phyloP scores from a whole-genome alignment of 2,797 vertebrate genomes.

The Pithecia hirsuta region DNA sequence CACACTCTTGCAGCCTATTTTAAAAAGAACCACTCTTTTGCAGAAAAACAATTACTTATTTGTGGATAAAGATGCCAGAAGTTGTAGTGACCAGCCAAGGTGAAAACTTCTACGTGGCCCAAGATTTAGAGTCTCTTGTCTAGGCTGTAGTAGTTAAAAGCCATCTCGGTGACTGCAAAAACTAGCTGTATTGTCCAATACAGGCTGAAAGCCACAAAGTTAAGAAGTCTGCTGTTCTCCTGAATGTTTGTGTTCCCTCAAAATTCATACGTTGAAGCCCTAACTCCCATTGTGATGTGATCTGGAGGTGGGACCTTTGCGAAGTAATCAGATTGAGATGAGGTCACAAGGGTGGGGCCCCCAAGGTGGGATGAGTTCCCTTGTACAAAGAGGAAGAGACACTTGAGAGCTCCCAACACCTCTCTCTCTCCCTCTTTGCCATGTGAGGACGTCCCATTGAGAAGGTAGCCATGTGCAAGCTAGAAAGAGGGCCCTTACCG shows the following conservation, averaged over 20 bases:
- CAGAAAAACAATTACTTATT: not conserved
- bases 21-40: not conserved
- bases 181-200: not conserved
- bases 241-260: not conserved
- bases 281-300: not conserved
- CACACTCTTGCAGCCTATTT: not conserved
- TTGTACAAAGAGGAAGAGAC: not conserved
- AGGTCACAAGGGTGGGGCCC: not conserved
- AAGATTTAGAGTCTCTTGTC: not conserved
- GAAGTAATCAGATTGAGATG: not conserved
- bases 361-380: not conserved
- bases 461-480: not conserved
- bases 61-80: not conserved
- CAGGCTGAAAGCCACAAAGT: not conserved
- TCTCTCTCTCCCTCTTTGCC: not conserved
- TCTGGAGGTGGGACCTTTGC: not conserved
- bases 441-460: not conserved
- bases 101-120: not conserved
- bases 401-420: not conserved
- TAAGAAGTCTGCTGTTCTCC: not conserved
- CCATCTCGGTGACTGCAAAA: not conserved
- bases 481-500: not conserved
- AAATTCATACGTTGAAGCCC: not conserved
- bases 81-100: not conserved
- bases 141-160: not conserved